Base-by-base conservation (phyloP, 2,113 vertebrate species). In the Elachura formosa region DNA sequence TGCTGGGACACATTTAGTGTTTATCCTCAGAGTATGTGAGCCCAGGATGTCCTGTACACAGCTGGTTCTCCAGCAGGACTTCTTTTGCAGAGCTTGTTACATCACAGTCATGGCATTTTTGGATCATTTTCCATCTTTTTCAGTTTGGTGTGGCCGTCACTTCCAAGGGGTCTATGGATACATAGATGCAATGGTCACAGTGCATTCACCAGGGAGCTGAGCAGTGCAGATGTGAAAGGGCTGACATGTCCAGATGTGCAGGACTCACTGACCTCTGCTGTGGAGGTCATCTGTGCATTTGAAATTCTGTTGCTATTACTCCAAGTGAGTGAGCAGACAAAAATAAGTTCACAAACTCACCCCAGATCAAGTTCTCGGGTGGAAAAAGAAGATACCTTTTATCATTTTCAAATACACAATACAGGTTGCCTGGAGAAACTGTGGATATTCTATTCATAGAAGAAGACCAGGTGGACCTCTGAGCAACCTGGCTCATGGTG, bases 101-200 rank as follows among this genome's bases (percentile, higher is more conserved):
- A 79, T 54, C 41, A 54, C 36, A 45, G 29, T 33, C 41, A 22
- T 48, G 21, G 6, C 3, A 10, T 34, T 90, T 90, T 91, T 2
- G 3, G 71, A 68, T 23, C 0, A 14, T 85, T 22, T 48, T 64
- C 45, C n/a, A 22, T 61, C 12, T 17, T 54, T 68, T 52, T 54
- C 41, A 75, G 46, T 33, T 74, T 38, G 45, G 4, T 55, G 54
- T 45, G 66, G 56, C 28, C 29, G n/a, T 46, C 28, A 16, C 13
- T 62, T 55, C 9, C 43, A 81, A 4, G 0, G 0, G 2, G 40
- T 40, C 49, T 49, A 33, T 40, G 1, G 38, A 4, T 56, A 10
- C 1, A 5, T 23, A 34, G 11, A 31, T 56, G 24, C 25, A 31
- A 2, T 4, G 31, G 40, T 26, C 36, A 15, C 36, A 2, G 54